A percentile compares a stretch with the other conserved stretches of the same genome.
These are phyloP conservation scores for Drosophila ohnishii DNA, from an alignment of 1,140 invertebrate genomes.

Conservation along the genomic window DNA sequence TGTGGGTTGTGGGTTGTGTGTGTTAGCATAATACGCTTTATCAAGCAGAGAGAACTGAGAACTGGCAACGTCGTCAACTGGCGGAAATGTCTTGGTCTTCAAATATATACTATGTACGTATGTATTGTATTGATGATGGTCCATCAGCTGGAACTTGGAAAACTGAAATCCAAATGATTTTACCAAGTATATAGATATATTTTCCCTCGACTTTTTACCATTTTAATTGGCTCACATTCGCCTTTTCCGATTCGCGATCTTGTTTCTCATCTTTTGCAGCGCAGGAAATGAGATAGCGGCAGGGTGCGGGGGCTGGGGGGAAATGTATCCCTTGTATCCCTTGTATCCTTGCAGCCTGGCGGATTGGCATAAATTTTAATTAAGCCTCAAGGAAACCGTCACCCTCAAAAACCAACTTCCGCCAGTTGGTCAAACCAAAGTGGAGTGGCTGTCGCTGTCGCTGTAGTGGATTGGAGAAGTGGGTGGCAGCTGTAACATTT, in stretches of 20 bases:
- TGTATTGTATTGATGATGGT: conserved; percentile 32
- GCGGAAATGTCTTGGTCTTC: conserved; percentile 46
- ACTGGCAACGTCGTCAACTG: conserved; percentile 42
- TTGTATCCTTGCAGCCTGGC: conserved; percentile 11
- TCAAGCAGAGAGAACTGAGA: conserved; percentile 43
- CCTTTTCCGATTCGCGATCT: conserved; percentile 29
- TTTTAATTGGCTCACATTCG: conserved; percentile 54
- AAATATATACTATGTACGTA: conserved; percentile 11
- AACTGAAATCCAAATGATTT: conserved; percentile 16
- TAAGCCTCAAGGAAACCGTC: conserved; percentile 51
- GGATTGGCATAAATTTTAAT: conserved; percentile 52
- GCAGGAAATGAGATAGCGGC: conserved; percentile 20
- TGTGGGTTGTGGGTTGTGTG: conserved; percentile 2
- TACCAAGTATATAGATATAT: conserved; percentile 1
- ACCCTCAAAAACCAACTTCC: conserved; percentile 41
- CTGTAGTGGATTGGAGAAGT: conserved; percentile 15
- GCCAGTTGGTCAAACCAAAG: conserved; percentile 46
- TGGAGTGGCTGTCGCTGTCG: conserved; percentile 16
- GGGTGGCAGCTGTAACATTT: conserved; percentile 14
- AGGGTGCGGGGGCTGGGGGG: neutral
- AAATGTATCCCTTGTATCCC: conserved; percentile 1
- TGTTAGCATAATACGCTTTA: conserved; percentile 69
- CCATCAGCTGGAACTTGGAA: neutral
- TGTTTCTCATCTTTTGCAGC: conserved; percentile 11
- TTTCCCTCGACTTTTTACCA: conserved; percentile 22